Evolutionary conservation across 2,797 vertebrate genomes (phyloP), one percentile per base, ranked within the genome.

Genomic region (Melanotaenia boesemani): DNA sequence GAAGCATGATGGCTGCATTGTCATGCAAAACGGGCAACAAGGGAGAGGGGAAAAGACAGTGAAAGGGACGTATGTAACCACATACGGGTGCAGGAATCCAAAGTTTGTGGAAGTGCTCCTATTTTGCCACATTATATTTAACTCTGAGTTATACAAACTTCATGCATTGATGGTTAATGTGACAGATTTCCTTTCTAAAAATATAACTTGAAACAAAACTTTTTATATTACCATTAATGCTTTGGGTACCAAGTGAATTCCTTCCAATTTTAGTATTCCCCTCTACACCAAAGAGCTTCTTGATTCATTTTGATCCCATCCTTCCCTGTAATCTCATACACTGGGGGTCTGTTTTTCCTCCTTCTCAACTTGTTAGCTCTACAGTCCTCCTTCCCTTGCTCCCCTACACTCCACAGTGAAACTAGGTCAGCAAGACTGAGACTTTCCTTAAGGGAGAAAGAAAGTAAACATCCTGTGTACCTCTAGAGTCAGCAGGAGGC

Each of bases 371-470:
- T 67, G 83, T 81, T 84, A 80, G 77, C 70, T 79, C 76, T 70
- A 76, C 86, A 79, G 77, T 92, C 86, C 85, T 84, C 81, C 84
- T 86, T 83, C 76, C 58, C 79, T 68, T 41, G 1, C 72, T 72
- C 64, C 85, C 55, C 71, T 28, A 46, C 67, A 70, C 71, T 80
- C 55, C 82, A 52, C 67, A 26, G 79, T 70, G 79, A 92, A 94
- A 93, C 80, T 94, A 93, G 94, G 92, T 94, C 93, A 94, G 83
- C 67, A 84, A 79, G 78, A 90, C 85, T 88, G 73, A 87, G 83
- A 83, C 82, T 87, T 84, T 90, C 76, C 81, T 89, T 82, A 22
- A 80, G 89, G 89, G 71, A 56, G 64, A 71, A 77, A 83, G 81
- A 88, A 67, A 91, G 89, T 88, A 90, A 92, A 91, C 89, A 90